These are phyloP conservation scores for Syncerus caffer DNA, from an alignment of 2,797 vertebrate species.

Conservation along the genomic window DNA sequence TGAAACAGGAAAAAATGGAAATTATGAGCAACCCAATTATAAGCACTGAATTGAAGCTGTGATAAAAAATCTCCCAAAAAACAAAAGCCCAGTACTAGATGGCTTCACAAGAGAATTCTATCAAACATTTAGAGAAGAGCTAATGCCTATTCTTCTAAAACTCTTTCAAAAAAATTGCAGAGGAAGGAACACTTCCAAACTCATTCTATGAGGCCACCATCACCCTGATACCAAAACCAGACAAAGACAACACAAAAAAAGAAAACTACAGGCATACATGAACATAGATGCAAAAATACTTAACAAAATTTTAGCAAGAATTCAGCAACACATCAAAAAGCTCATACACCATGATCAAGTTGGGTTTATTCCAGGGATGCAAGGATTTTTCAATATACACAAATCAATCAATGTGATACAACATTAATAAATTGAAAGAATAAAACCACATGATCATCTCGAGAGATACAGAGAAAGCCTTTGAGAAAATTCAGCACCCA, in stretches of 20 bases:
- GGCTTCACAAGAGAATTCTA: background rate
- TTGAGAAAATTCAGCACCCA: background rate
- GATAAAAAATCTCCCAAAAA: background rate
- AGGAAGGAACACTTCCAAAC: background rate
- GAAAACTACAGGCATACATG: background rate
- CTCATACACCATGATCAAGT: background rate
- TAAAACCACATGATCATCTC: background rate
- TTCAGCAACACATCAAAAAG: background rate
- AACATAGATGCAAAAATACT: background rate
- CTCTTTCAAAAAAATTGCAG: background rate
- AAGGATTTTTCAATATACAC: background rate
- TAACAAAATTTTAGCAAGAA: background rate
- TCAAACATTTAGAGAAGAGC: background rate
- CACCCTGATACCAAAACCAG: background rate
- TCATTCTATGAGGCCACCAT: background rate
- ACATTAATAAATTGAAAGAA: background rate
- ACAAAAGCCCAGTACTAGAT: background rate
- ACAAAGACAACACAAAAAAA: background rate
- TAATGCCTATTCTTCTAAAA: background rate
- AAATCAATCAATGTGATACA: background rate
- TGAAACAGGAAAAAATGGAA: background rate
- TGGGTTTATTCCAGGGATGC: background rate
- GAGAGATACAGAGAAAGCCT: background rate
- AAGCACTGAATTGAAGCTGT: background rate
- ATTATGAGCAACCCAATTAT: background rate